phyloP scores from a whole-genome alignment of 2,797 vertebrate species.

The Microhierax caerulescens region DNA sequence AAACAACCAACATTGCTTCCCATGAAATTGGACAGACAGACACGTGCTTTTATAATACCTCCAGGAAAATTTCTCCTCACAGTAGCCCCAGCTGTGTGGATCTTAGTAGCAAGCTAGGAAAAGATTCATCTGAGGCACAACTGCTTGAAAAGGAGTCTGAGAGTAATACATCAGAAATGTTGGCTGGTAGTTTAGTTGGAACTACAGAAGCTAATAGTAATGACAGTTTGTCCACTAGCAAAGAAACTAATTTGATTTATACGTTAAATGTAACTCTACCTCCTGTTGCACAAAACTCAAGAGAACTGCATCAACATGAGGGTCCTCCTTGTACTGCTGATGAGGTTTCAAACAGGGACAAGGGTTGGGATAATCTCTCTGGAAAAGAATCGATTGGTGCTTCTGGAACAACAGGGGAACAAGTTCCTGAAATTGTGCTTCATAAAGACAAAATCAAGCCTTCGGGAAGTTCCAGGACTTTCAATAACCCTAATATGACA shows the following conservation, averaged over 20 bases:
- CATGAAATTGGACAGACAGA: background rate
- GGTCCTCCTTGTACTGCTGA: background rate
- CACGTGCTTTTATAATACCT: background rate
- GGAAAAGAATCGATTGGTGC: slow-evolving; percentile 18
- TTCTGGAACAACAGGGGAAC: background rate
- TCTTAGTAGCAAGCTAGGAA: background rate
- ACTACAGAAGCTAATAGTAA: background rate
- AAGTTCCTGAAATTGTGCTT: background rate
- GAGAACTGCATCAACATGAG: background rate
- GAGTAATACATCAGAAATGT: background rate
- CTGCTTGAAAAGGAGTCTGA: background rate
- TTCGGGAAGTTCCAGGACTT: background rate
- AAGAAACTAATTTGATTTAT: background rate
- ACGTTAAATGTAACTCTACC: background rate
- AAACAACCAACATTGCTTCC: background rate
- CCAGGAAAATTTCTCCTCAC: background rate
- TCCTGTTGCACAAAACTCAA: slow-evolving; percentile 26
- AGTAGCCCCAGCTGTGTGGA: background rate
- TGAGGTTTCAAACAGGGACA: background rate
- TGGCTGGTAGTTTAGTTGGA: background rate
- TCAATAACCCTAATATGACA: background rate
- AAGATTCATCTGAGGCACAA: background rate
- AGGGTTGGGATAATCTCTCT: slow-evolving; percentile 30
- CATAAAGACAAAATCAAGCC: background rate
- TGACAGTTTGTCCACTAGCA: background rate